Conservation (phyloP, 2,797 vertebrate species). For the Hybognathus amarus region DNA sequence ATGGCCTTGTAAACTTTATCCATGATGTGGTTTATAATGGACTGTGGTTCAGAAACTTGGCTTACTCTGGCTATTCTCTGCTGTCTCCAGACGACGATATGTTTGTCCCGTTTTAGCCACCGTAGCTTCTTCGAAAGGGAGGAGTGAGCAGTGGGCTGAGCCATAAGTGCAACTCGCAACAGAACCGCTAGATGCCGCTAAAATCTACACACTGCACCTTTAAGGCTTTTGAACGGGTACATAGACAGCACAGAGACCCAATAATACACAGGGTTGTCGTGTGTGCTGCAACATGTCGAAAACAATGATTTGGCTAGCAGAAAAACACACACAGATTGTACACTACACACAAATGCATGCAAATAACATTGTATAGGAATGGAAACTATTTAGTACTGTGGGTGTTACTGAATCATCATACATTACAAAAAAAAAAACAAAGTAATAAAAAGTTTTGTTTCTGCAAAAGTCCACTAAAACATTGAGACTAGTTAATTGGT, state of each 20-base stretch:
- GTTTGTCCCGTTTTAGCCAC: too few relatives aligned
- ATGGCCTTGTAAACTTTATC: too few relatives aligned
- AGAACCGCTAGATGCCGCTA: too few relatives aligned
- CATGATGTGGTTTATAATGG: too few relatives aligned
- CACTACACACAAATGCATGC: neutral
- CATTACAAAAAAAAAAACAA: neutral
- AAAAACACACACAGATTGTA: neutral
- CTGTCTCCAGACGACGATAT: too few relatives aligned
- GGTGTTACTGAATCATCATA: neutral
- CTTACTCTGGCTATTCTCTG: too few relatives aligned
- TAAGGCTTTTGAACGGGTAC: too few relatives aligned
- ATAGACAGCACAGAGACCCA: neutral
- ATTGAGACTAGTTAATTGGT: neutral
- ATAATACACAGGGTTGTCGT: neutral
- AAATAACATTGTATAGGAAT: neutral
- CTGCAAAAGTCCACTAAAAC: neutral
- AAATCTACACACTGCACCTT: too few relatives aligned
- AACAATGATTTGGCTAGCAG: slow-evolving; percentile 26
- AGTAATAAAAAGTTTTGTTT: neutral
- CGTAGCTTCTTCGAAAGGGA: too few relatives aligned
- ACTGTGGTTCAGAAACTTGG: too few relatives aligned
- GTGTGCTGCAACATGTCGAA: slow-evolving; percentile 6
- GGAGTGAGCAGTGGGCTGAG: too few relatives aligned
- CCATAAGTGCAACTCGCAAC: too few relatives aligned
- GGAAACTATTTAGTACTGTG: neutral